Evolutionary conservation across 1,140 invertebrate species (phyloP).

Genomic region (Sycophila sp.): DNA sequence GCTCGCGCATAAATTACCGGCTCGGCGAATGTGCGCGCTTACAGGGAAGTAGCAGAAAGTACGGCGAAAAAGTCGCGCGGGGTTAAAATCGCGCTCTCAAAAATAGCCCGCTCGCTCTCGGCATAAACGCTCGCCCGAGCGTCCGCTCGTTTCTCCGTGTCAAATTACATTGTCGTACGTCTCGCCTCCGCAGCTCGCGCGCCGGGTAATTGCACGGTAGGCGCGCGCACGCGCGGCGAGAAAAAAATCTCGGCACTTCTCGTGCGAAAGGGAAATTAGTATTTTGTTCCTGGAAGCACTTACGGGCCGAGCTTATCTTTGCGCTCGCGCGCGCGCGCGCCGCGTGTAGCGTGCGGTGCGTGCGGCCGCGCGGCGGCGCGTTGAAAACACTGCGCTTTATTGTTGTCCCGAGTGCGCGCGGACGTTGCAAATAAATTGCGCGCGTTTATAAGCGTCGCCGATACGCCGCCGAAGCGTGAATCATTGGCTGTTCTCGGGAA

Average conservation of each 20-base stretch:
- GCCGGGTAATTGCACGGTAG: constrained; percentile 29
- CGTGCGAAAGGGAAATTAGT: constrained; percentile 30
- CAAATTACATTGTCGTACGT: constrained; percentile 11
- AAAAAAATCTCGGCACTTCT: constrained; percentile 8
- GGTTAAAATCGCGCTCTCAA: too few relatives aligned
- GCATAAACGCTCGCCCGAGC: too few relatives aligned
- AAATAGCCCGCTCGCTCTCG: too few relatives aligned
- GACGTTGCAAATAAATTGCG: constrained; percentile 30
- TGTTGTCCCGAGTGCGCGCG: constrained; percentile 17
- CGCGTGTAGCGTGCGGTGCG: too few relatives aligned
- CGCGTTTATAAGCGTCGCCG: constrained; percentile 17
- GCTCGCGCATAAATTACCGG: not conserved
- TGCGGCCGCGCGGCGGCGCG: too few relatives aligned
- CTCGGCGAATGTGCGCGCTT: not conserved
- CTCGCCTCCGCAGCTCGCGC: not conserved
- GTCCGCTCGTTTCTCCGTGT: constrained; percentile 15
- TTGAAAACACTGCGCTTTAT: constrained; percentile 26
- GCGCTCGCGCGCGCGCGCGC: not conserved
- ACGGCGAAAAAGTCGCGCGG: too few relatives aligned
- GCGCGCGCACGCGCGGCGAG: not conserved
- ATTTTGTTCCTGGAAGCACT: constrained; percentile 31
- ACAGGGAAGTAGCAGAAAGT: not conserved
- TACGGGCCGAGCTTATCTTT: constrained; percentile 11
- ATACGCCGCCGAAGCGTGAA: constrained; percentile 28
- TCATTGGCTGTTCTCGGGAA: constrained; percentile 24